A percentile compares a stretch with the other conserved stretches of the same genome.
Evolutionary conservation across 2,888 invertebrate genomes (phyloP).

Genomic region (Clitarchus hookeri): DNA sequence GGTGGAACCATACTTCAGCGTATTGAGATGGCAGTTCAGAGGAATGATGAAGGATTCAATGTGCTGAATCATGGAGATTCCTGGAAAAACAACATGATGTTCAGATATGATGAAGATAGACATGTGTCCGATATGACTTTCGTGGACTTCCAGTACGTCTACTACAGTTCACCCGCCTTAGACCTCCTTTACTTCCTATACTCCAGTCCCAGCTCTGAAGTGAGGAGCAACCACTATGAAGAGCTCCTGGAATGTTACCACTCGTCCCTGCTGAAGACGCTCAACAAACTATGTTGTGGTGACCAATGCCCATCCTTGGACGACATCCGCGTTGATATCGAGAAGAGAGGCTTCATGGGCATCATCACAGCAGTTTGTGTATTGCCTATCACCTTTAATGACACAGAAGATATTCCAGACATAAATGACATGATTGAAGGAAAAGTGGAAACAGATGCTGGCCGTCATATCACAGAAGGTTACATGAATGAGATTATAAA

Average conservation of each 20-base stretch:
- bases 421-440: not conserved
- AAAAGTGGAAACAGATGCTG: not conserved
- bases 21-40: not conserved
- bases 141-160: not conserved
- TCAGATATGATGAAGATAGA: not conserved
- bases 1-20: not conserved
- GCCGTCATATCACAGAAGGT: not conserved
- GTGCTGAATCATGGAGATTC: constrained; percentile 21
- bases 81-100: constrained; percentile 18
- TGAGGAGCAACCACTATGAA: not conserved
- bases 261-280: not conserved
- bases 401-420: not conserved
- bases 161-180: not conserved
- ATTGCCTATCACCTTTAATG: not conserved
- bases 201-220: not conserved
- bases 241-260: not conserved
- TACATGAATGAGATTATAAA: not conserved
- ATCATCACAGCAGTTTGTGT: not conserved
- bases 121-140: not conserved
- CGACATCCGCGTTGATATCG: not conserved
- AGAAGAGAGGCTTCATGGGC: not conserved
- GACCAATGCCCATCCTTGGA: not conserved
- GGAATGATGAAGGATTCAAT: not conserved
- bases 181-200: not conserved
- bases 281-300: not conserved